Percentiles rank a stretch among this genome's conserved stretches.
Conservation (phyloP, 2,888 invertebrate genomes). For the Abrostola triplasia region DNA sequence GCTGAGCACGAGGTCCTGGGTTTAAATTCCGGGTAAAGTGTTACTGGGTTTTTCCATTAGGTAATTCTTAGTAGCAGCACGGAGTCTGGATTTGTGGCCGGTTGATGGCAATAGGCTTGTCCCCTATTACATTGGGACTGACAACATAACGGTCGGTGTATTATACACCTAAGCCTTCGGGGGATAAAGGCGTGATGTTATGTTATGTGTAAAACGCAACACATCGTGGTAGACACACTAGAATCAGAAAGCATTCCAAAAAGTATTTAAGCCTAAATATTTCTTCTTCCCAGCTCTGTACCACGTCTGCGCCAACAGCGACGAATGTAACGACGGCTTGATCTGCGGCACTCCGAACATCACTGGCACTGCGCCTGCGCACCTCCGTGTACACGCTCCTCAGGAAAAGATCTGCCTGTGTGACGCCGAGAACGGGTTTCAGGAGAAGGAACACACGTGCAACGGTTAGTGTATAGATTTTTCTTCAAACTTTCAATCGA, state of each 20-base stretch:
- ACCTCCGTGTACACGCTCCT: conserved; percentile 74
- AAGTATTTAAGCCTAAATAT: background rate
- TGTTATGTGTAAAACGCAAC: too few relatives aligned
- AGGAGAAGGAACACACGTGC: conserved; percentile 90
- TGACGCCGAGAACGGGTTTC: conserved; percentile 89
- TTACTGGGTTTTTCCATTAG: too few relatives aligned
- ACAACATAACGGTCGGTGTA: too few relatives aligned
- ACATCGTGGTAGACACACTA: background rate
- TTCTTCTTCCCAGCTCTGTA: conserved; percentile 80
- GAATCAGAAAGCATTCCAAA: background rate
- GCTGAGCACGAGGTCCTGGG: too few relatives aligned
- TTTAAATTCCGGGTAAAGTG: too few relatives aligned
- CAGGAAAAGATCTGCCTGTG: conserved; percentile 89
- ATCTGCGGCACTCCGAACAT: conserved; percentile 89
- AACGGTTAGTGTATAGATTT: conserved; percentile 89
- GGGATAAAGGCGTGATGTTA: too few relatives aligned
- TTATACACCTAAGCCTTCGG: too few relatives aligned
- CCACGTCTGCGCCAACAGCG: conserved; percentile 89
- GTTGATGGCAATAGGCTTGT: too few relatives aligned
- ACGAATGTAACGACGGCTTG: conserved; percentile 90
- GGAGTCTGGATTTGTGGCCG: too few relatives aligned
- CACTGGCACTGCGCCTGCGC: conserved; percentile 81
- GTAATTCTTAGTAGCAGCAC: too few relatives aligned
- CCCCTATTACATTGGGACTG: too few relatives aligned
- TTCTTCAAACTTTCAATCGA: too few relatives aligned